phyloP scores from a whole-genome alignment of 2,888 invertebrate species.

The Thera britannica region DNA sequence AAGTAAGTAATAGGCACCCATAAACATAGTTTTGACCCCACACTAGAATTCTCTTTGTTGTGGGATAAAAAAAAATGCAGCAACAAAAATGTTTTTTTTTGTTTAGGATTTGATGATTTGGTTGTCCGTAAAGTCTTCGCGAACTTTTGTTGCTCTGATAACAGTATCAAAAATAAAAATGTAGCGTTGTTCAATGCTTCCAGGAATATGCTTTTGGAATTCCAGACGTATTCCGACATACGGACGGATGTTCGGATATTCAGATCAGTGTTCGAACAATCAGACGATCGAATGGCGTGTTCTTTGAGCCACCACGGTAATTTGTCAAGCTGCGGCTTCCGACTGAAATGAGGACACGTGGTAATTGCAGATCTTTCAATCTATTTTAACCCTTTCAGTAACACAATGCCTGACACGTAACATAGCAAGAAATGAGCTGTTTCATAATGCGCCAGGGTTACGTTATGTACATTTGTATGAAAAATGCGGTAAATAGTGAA shows the following conservation, averaged over 20 bases:
- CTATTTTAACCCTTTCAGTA: background rate
- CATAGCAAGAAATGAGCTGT: too few species aligned
- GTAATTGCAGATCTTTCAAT: constrained; percentile 15
- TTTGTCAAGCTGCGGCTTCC: constrained; percentile 49
- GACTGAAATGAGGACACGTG: constrained; percentile 21
- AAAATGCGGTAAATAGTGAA: too few species aligned
- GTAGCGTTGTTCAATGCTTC: constrained; percentile 69
- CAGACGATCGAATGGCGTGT: constrained; percentile 46
- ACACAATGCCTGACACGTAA: background rate
- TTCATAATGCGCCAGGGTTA: too few species aligned
- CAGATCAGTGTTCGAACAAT: constrained; percentile 46
- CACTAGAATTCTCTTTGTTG: too few species aligned
- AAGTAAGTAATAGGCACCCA: too few species aligned
- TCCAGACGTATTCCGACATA: constrained; percentile 60
- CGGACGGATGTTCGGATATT: constrained; percentile 59
- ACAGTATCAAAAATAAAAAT: constrained; percentile 72
- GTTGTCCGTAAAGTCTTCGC: constrained; percentile 33
- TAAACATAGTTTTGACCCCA: too few species aligned
- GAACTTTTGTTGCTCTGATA: constrained; percentile 71
- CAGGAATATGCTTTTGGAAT: constrained; percentile 62
- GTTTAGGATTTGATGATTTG: background rate
- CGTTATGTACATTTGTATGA: too few species aligned
- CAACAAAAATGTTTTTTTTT: too few species aligned
- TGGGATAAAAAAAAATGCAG: too few species aligned
- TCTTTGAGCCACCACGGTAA: constrained; percentile 50